Evolutionary conservation across 2,797 vertebrate genomes (phyloP), one percentile per base, ranked within the genome.

Genomic region (Bothrops alternatus): DNA sequence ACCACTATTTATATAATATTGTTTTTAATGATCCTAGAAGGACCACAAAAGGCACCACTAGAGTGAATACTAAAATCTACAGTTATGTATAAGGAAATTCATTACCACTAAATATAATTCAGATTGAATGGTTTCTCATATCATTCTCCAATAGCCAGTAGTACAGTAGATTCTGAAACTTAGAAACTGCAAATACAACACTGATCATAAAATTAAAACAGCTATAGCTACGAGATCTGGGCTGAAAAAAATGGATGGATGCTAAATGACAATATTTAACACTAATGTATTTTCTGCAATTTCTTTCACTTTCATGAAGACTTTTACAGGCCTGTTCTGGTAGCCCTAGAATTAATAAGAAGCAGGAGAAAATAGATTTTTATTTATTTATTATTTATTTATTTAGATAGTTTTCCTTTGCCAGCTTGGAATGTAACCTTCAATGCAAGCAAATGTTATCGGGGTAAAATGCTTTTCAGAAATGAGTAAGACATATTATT

Each of bases 51-150:
- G 58, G 85, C 60, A 73, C 23, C 86, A 87, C 16, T 60, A 69
- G 56, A 87, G 78, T 16, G 11, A 91, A 82, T 86, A 28, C 55
- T 90, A 90, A 93, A 93, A 91, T 92, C n/a, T 93, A 65, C 28
- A 65, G 13, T 13, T 90, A 61, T 73, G 47, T 50, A 50, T 50
- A 26, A 90, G 12, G 13, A 82, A 90, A 87, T 50, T 63, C 88
- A 90, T 56, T 87, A 58, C 18, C 50, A 37, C 58, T 87, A 90
- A 32, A 90, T 26, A 88, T 63, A 56, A 42, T 87, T 87, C 82
- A 61, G 14, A 92, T 7, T 50, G 60, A 61, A 93, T 61, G 50
- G 47, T 86, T 90, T 92, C 37, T 92, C 73, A 20, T 78, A 85
- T 90, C 47, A 28, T 87, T 88, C 61, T 37, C 6, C 26, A 53